phyloP scores from a whole-genome alignment of 2,113 vertebrate species.

The Thermophis baileyi region DNA sequence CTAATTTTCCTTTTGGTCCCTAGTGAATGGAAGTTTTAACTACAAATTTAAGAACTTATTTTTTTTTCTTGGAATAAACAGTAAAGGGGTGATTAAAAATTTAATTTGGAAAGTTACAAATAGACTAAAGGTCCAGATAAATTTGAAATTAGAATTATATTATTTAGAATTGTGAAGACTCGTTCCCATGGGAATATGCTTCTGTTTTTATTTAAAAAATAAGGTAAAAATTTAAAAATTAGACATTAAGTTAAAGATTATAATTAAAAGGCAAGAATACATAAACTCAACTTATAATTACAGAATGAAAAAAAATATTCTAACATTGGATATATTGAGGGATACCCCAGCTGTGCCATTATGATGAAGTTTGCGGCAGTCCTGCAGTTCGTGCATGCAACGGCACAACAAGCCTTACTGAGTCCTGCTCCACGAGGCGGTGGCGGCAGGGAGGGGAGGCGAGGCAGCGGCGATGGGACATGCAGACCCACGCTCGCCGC shows the following conservation, averaged over 20 bases:
- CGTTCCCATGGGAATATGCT: neutral
- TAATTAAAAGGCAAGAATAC: neutral
- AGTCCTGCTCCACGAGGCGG: too few species aligned
- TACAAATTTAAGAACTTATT: neutral
- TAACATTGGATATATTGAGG: neutral
- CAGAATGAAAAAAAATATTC: neutral
- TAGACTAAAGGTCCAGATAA: neutral
- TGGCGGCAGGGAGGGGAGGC: too few species aligned
- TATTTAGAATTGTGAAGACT: neutral
- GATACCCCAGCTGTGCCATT: too few species aligned
- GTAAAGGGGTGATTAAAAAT: neutral
- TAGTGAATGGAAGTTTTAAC: neutral
- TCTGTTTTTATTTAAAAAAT: neutral
- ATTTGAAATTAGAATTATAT: neutral
- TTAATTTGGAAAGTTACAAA: neutral
- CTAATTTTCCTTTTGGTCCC: neutral
- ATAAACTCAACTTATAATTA: neutral
- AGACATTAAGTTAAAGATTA: neutral
- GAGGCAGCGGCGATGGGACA: too few species aligned
- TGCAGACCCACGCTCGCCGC: too few species aligned
- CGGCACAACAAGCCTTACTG: too few species aligned
- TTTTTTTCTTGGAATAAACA: neutral
- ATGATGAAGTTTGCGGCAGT: too few species aligned
- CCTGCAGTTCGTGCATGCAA: too few species aligned
- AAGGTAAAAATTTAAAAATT: neutral